Conservation (phyloP, 2,888 invertebrate genomes). For the Papilio gigon region DNA sequence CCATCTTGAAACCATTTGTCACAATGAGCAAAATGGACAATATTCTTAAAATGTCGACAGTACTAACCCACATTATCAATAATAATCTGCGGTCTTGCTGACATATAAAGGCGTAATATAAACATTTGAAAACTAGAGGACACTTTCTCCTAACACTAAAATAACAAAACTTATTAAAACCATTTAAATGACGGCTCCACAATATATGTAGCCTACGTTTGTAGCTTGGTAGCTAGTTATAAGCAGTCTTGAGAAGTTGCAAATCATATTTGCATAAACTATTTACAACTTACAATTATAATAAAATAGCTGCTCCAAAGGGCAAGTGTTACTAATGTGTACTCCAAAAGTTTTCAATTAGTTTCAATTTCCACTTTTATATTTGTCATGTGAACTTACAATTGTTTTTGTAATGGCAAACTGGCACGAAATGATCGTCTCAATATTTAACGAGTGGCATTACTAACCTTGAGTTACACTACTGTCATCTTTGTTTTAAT, state of each 20-base stretch:
- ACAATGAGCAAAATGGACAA: no score
- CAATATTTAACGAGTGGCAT: no score
- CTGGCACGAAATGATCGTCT: no score
- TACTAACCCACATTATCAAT: no score
- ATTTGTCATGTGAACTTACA: no score
- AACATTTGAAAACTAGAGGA: neutral
- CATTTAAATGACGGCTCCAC: neutral
- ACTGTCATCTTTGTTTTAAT: no score
- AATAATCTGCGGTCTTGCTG: no score
- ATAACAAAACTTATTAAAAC: neutral
- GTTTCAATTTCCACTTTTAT: neutral
- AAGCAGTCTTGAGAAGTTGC: conserved; percentile 12
- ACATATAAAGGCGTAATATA: no score
- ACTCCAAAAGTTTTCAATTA: neutral
- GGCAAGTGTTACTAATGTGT: conserved; percentile 9
- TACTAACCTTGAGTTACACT: no score
- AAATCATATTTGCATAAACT: conserved; percentile 20
- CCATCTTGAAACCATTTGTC: neutral
- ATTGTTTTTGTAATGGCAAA: no score
- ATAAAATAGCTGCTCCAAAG: conserved; percentile 24
- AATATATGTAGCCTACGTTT: neutral
- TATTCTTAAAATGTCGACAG: no score
- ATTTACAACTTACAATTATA: conserved; percentile 15
- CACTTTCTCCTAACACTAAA: no score
- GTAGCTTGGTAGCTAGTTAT: neutral